Percentiles rank a stretch among this genome's conserved stretches.
Conservation (phyloP, 2,113 vertebrate genomes). For the Plectropomus leopardus region DNA sequence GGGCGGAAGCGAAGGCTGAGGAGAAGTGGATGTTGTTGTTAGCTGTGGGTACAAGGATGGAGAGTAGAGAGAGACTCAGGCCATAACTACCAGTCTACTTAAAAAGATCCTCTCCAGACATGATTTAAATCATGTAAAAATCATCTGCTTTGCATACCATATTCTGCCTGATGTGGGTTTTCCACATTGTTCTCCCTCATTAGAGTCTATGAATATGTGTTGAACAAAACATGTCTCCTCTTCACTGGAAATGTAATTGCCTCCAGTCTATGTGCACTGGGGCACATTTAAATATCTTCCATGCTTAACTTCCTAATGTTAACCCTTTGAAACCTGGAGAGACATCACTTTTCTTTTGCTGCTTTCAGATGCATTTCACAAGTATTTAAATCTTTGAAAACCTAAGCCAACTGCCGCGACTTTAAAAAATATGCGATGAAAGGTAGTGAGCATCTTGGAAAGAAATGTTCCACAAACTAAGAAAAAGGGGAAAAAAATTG, state of each 20-base stretch:
- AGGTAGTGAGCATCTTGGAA: too few species aligned
- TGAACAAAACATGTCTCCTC: not conserved
- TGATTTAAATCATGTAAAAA: not conserved
- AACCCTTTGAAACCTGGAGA: too few species aligned
- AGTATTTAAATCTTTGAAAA: too few species aligned
- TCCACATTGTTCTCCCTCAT: slow-evolving; percentile 4
- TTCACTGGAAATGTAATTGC: not conserved
- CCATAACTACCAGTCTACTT: too few species aligned
- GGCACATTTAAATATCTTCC: not conserved
- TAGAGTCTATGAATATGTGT: not conserved
- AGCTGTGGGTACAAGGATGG: not conserved
- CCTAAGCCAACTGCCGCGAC: too few species aligned
- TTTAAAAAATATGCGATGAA: too few species aligned
- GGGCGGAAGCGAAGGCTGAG: not conserved
- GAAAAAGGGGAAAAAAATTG: too few species aligned
- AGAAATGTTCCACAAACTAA: too few species aligned
- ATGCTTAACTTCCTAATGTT: not conserved
- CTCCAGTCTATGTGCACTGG: not conserved
- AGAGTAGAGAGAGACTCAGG: not conserved
- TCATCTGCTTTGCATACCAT: not conserved
- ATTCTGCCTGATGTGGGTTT: not conserved
- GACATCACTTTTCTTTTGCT: too few species aligned
- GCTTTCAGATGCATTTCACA: too few species aligned
- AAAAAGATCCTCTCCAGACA: not conserved
- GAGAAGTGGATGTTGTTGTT: slow-evolving; percentile 1